These are phyloP conservation scores for Pomacea maculata DNA, from an alignment of 1,140 invertebrate genomes.

Conservation along the genomic window DNA sequence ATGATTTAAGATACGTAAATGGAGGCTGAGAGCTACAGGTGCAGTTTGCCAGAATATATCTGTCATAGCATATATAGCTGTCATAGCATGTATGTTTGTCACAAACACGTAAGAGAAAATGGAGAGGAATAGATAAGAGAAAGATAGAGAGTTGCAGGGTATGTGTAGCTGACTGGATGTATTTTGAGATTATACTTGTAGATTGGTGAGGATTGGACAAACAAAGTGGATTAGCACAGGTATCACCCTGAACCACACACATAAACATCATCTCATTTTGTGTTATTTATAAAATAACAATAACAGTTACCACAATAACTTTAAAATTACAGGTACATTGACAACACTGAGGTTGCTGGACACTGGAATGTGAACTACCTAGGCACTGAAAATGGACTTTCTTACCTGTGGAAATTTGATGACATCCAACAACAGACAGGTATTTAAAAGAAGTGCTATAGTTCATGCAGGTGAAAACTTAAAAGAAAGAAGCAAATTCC, in stretches of 20 bases:
- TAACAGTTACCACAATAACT: no score
- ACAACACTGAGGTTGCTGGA: conserved; percentile 22
- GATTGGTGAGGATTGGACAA: not conserved
- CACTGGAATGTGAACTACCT: conserved; percentile 35
- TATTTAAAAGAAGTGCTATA: not conserved
- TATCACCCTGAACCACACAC: not conserved
- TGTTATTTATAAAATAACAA: no score
- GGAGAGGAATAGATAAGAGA: no score
- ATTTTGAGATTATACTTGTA: not conserved
- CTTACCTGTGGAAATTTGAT: conserved; percentile 39
- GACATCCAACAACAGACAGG: conserved; percentile 21
- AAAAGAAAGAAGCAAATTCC: no score
- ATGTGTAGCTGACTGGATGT: not conserved
- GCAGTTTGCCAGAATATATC: no score
- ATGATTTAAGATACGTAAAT: not conserved
- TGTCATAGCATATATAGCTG: no score
- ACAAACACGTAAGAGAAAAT: no score
- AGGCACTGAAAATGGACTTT: conserved; percentile 15
- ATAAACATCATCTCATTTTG: no score
- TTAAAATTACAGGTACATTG: conserved; percentile 28
- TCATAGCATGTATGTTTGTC: no score
- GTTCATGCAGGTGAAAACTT: no score
- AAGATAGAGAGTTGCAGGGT: no score
- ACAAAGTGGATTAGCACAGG: not conserved
- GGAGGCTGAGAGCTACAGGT: no score